A percentile compares a stretch with the other conserved stretches of the same genome.
Evolutionary conservation across 1,140 invertebrate genomes (phyloP).

Genomic region (Triops longicaudatus): DNA sequence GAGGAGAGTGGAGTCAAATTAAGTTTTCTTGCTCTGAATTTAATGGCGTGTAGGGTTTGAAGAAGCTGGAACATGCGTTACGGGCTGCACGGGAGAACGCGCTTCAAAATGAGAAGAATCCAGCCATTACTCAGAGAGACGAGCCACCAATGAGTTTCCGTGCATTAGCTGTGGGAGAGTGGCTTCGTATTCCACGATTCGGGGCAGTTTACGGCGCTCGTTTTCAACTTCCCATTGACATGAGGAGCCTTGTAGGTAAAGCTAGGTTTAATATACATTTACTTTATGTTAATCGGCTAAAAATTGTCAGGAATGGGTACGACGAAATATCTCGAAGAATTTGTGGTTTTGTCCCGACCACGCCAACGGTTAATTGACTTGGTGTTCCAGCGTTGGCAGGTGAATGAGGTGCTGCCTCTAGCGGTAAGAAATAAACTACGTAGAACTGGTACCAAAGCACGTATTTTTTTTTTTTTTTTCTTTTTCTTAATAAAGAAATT

Average conservation of each 20-base stretch:
- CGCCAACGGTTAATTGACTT: slow-evolving; percentile 20
- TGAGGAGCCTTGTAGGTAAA: slow-evolving; percentile 6
- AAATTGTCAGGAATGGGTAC: slow-evolving; percentile 18
- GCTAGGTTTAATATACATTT: background rate
- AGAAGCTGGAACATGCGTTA: background rate
- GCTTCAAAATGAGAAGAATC: background rate
- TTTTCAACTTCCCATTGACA: slow-evolving; percentile 25
- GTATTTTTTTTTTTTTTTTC: no score
- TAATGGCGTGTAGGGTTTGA: background rate
- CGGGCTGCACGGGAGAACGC: background rate
- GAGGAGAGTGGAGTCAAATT: no score
- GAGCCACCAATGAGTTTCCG: background rate
- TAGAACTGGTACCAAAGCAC: no score
- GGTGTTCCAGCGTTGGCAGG: slow-evolving; percentile 16
- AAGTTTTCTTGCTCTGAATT: no score
- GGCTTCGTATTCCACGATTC: slow-evolving; percentile 21
- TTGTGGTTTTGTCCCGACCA: slow-evolving; percentile 20
- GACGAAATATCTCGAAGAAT: slow-evolving; percentile 18
- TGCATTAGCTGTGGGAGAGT: background rate
- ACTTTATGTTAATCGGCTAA: background rate
- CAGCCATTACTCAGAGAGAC: background rate
- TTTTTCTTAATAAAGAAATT: no score
- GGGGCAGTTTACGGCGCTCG: slow-evolving; percentile 23
- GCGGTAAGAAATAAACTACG: background rate
- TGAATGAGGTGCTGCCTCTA: background rate